Base-by-base conservation (phyloP, 2,797 vertebrate genomes). In the Silurus aristotelis region DNA sequence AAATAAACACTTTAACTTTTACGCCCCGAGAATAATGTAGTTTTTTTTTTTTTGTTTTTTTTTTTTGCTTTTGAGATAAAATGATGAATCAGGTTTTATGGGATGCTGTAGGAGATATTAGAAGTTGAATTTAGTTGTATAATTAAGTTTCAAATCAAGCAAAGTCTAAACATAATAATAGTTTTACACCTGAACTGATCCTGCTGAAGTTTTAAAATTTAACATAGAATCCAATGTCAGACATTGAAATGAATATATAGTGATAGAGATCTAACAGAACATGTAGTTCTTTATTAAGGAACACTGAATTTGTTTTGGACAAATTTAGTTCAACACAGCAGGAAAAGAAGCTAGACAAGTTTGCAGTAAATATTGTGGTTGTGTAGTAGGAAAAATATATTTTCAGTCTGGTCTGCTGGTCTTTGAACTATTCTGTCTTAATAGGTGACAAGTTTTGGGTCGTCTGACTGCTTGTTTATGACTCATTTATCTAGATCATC, bases 11-110 rank as follows among this genome's bases (percentile, higher is more conserved):
- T 38, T 75, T 75, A 25, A 12, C 17, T 58, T 76, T 77, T 77
- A 77, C 22, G 56, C 75, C 25, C 55, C 17, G 38, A 27, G 75
- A 60, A 77, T 77, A 60, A 77, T 77, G 25, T 31, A 76, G 15
- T 58, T 31, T 15, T 2, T 8, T 76, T 76, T 9, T 68, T 38
- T 38, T 38, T 31, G 3, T 31, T 38, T 27, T 27, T 38, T 31
- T 31, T 38, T 31, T 31, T 31, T 38, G 14, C 22, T 78, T 84
- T 77, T 67, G 19, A 63, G 55, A n/a, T 31, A 15, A 56, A 61
- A 22, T 5, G 1, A 25, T 67, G 38, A n/a, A 75, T 48, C 13
- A 4, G 12, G 1, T 67, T 60, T 60, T 5, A 61, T 63, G 10
- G 14, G 20, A 56, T 56, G 38, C 2, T 71, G 10, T 67, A 64